Percentiles rank a stretch among this genome's conserved stretches.
These are phyloP conservation scores for Habropoda laboriosa DNA, from an alignment of 1,140 invertebrate genomes.

Conservation along the genomic window DNA sequence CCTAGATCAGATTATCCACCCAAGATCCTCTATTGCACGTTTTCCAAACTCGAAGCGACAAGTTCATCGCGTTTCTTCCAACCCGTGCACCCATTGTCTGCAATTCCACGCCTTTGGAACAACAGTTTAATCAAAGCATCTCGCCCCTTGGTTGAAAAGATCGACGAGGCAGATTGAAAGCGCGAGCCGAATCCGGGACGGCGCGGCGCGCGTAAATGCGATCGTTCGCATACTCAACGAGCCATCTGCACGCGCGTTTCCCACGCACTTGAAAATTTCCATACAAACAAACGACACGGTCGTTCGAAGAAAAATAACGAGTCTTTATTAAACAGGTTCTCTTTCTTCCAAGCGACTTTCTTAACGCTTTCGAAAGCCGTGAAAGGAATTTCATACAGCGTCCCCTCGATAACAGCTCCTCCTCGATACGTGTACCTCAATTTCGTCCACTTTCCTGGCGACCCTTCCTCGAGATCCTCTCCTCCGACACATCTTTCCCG, in stretches of 20 bases:
- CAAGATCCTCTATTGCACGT: too few species aligned
- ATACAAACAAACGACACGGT: slow-evolving; percentile 29
- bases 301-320: slow-evolving; percentile 44
- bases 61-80: slow-evolving; percentile 2
- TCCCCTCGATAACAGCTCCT: slow-evolving; percentile 20
- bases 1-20: too few species aligned
- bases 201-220: background rate
- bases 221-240: background rate
- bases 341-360: slow-evolving; percentile 40
- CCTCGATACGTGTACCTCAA: slow-evolving; percentile 6
- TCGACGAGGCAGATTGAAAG: slow-evolving; percentile 1
- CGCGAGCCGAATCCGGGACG: background rate
- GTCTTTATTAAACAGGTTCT: slow-evolving; percentile 50
- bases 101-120: background rate
- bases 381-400: slow-evolving; percentile 44
- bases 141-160: background rate
- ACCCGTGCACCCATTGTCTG: background rate
- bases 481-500: too few species aligned
- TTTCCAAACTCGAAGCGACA: background rate
- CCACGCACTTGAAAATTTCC: slow-evolving; percentile 37
- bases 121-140: background rate
- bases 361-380: slow-evolving; percentile 47
- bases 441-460: background rate
- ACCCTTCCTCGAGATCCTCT: background rate
- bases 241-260: background rate